These are phyloP conservation scores for Gobius niger DNA, from an alignment of 2,113 vertebrate genomes.

Conservation along the genomic window DNA sequence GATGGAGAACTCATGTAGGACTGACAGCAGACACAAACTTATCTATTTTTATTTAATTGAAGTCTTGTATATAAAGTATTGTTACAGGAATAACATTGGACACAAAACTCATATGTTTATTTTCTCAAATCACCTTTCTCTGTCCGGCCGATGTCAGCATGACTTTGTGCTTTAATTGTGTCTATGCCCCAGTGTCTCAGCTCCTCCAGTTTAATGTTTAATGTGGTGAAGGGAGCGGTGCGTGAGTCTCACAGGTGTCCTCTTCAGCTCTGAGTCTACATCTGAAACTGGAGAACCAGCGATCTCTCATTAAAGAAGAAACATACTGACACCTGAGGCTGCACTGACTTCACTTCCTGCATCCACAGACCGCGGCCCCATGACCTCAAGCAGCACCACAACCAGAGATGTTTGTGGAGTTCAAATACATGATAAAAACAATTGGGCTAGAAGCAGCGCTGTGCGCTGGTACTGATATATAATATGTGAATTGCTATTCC, in stretches of 20 bases:
- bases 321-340: constrained; percentile 42
- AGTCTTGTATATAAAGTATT: too few species aligned
- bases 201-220: constrained; percentile 58
- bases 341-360: constrained; percentile 32
- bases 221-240: constrained; percentile 35
- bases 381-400: constrained; percentile 4
- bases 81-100: too few species aligned
- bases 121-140: too few species aligned
- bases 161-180: background rate
- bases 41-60: too few species aligned
- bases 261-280: constrained; percentile 39
- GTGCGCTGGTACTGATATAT: too few species aligned
- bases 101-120: too few species aligned
- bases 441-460: too few species aligned
- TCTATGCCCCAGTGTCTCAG: constrained; percentile 4
- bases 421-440: too few species aligned
- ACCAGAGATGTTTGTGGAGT: background rate
- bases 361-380: constrained; percentile 3
- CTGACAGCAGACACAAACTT: too few species aligned
- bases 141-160: background rate
- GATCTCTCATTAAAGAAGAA: constrained; percentile 62
- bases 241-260: constrained; percentile 50
- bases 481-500: too few species aligned
- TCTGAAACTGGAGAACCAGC: constrained; percentile 54
- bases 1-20: too few species aligned